Conservation (phyloP, 64 coral and sea anemone genomes). For the Pachyseris speciosa region DNA sequence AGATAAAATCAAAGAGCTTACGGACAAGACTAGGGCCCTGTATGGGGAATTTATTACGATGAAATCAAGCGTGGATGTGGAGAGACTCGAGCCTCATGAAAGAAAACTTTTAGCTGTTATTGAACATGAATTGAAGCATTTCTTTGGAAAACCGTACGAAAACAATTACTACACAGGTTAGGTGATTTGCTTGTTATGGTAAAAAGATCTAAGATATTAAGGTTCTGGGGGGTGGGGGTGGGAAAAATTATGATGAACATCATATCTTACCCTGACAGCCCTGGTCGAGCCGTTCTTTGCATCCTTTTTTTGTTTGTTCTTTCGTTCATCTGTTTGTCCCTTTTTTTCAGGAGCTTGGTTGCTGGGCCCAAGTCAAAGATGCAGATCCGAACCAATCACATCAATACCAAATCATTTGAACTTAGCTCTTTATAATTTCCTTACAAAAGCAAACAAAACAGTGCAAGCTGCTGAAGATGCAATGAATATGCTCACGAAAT, state of each 20-base stretch:
- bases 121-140: conserved; percentile 43
- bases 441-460: not conserved
- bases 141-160: conserved; percentile 46
- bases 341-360: conserved; percentile 56
- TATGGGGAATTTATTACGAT: conserved; percentile 20
- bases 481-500: not conserved
- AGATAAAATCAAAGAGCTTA: not conserved
- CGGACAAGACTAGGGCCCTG: conserved; percentile 18
- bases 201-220: too few species aligned
- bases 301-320: not conserved
- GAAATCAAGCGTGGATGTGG: not conserved
- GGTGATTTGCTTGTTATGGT: not conserved
- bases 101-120: conserved; percentile 38
- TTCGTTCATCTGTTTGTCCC: not conserved
- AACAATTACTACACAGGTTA: conserved; percentile 64
- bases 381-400: conserved; percentile 18
- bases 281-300: too few species aligned
- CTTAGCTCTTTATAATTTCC: conserved; percentile 16
- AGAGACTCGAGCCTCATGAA: conserved; percentile 15
- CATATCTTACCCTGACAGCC: too few species aligned
- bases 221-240: too few species aligned
- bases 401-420: conserved; percentile 15
- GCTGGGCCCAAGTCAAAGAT: conserved; percentile 32
- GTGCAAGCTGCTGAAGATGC: conserved; percentile 19
- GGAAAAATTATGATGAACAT: too few species aligned